Conservation (phyloP, 1,140 invertebrate species). For the Phocides pigmalion region DNA sequence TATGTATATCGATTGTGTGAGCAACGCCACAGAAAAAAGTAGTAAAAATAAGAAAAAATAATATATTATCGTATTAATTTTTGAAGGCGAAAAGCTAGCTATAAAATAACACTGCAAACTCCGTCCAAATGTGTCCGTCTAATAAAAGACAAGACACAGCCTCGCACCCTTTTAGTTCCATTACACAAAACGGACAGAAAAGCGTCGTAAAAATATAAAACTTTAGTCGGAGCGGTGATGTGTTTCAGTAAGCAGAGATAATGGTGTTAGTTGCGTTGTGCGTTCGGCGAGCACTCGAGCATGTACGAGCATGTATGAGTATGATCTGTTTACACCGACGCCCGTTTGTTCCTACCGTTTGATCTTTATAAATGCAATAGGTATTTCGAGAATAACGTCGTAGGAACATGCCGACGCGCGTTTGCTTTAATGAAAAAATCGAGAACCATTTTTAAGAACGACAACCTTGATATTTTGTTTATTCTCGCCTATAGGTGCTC, state of each 20-base stretch:
- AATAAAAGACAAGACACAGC: neutral
- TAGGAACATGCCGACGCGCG: constrained; percentile 53
- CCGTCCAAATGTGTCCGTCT: neutral
- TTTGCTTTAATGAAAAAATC: constrained; percentile 75
- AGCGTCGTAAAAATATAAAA: constrained; percentile 41
- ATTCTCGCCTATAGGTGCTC: constrained; percentile 51
- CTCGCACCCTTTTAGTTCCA: constrained; percentile 17
- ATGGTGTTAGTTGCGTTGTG: constrained; percentile 41
- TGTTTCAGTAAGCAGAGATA: constrained; percentile 55
- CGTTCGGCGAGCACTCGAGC: constrained; percentile 18
- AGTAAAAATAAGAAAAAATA: no score
- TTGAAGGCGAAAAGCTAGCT: no score
- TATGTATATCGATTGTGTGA: no score
- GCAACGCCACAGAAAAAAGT: no score
- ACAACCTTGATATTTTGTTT: constrained; percentile 74
- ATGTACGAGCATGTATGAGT: constrained; percentile 32
- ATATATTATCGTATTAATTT: no score
- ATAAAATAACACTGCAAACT: no score
- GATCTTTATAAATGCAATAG: constrained; percentile 83
- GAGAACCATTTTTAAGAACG: constrained; percentile 76
- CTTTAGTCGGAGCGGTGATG: constrained; percentile 41
- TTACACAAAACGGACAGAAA: constrained; percentile 16
- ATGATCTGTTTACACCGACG: constrained; percentile 76
- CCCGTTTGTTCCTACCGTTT: constrained; percentile 76
- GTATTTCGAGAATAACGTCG: constrained; percentile 79